Base-by-base conservation (phyloP, 2,888 invertebrate genomes). In the Siphlonurus alternatus region DNA sequence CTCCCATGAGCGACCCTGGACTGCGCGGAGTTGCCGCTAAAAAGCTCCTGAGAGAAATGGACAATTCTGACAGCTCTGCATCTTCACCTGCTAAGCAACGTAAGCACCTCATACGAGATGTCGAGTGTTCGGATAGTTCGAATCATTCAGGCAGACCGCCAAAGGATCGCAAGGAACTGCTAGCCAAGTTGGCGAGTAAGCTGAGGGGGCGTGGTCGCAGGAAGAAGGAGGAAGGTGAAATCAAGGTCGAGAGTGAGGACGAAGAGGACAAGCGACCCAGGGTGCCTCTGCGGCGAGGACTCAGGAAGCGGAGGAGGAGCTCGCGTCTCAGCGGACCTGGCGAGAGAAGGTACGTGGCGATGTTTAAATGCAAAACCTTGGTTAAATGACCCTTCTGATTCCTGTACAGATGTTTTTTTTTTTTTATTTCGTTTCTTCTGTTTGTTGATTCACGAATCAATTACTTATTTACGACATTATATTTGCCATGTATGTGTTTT, bases 261-360 rank as follows among this genome's bases (percentile, higher is more conserved):
- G 5, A 5, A 56, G 56, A 56, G 5, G 19, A n/a, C 7, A n/a
- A 56, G 56, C 7, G 20, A 22, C 7, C 5, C 20, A 20, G 7
- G 20, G 56, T 56, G 5, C 56, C 56, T 5, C 7, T 22, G 56
- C n/a, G 56, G 5, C n/a, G 22, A 10, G 56, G 56, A 7, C 24
- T 64, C 62, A 54, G 64, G 51, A 62, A 64, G 60, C 60, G 63
- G 18, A 53, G 25, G 24, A 62, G 63, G 64, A 62, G 64, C 20
- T 56, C 56, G 20, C 7, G 56, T 18, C n/a, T 56, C 5, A 38
- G 25, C n/a, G 63, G 65, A n/a, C 62, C 61, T 2, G 25, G 63
- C 61, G 64, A 73, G 72, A 20, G 74, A 71, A 0, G 74, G 2
- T 70, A n/a, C n/a, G n/a, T n/a, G n/a, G n/a, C n/a, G n/a, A n/a